A percentile compares a stretch with the other conserved stretches of the same genome.
Evolutionary conservation across 2,888 invertebrate genomes (phyloP).

Genomic region (Temnothorax unifasciatus): DNA sequence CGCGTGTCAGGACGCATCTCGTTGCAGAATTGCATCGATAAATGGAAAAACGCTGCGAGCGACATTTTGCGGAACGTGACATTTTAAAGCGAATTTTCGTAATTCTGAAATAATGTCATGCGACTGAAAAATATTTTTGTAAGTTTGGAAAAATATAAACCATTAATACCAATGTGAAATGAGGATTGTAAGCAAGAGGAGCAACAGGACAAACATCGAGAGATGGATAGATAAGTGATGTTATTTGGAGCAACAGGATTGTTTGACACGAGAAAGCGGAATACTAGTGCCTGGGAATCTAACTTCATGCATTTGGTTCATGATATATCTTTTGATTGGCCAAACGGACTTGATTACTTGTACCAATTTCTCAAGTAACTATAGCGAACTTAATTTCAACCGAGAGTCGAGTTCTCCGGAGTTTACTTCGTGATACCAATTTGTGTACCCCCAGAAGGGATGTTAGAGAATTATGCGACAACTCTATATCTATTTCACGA

Average conservation of each 20-base stretch:
- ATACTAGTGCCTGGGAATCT: background rate
- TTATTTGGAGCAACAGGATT: constrained; percentile 18
- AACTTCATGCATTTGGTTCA: background rate
- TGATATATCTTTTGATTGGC: constrained; percentile 39
- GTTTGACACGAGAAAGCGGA: background rate
- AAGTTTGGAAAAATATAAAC: background rate
- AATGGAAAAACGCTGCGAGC: background rate
- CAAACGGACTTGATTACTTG: constrained; percentile 41
- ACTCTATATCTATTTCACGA: background rate
- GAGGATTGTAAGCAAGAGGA: background rate
- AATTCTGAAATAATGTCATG: background rate
- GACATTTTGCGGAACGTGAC: background rate
- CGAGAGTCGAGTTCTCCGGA: constrained; percentile 23
- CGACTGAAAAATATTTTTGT: background rate
- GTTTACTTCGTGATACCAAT: constrained; percentile 40
- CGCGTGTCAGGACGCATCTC: constrained; percentile 47
- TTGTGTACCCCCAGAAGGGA: constrained; percentile 1
- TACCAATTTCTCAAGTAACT: constrained; percentile 41
- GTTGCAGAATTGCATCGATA: constrained; percentile 1
- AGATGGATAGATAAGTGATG: background rate
- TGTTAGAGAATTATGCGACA: constrained; percentile 26
- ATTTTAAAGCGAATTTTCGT: background rate
- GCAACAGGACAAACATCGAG: background rate
- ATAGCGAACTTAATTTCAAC: constrained; percentile 41
- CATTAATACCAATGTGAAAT: background rate